Conservation (phyloP, 1,140 invertebrate genomes). For the Rhizoglyphus robini region DNA sequence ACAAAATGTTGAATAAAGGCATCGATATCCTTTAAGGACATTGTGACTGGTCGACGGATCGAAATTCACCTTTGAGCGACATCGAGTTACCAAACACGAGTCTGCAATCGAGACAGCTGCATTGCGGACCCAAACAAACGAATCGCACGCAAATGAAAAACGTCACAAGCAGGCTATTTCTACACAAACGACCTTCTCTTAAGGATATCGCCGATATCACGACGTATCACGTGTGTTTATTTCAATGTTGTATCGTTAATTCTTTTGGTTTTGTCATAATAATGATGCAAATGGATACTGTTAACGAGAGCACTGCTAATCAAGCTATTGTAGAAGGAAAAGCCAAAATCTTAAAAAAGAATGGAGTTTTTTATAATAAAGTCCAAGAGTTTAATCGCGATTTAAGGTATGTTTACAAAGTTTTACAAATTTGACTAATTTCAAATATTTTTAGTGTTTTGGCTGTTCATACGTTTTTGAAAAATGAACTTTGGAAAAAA, state of each 20-base stretch:
- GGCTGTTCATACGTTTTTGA: conserved; percentile 21
- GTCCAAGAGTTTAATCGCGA: conserved; percentile 96
- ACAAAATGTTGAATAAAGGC: conserved; percentile 21
- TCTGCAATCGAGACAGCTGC: neutral
- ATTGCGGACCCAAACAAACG: neutral
- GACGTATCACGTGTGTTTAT: too few relatives aligned
- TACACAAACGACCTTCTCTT: neutral
- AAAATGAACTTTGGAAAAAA: conserved; percentile 31
- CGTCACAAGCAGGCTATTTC: neutral
- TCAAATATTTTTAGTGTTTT: conserved; percentile 20
- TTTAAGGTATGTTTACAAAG: conserved; percentile 48
- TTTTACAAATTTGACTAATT: neutral
- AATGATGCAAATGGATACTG: neutral
- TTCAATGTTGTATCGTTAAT: too few relatives aligned
- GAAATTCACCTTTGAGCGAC: neutral
- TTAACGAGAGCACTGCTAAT: conserved; percentile 19
- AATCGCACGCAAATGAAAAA: neutral
- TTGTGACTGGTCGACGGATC: neutral
- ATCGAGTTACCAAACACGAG: neutral
- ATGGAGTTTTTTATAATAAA: conserved; percentile 88
- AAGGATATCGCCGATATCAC: neutral
- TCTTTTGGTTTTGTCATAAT: too few relatives aligned
- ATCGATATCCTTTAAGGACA: conserved; percentile 21
- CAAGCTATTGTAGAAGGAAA: conserved; percentile 49
- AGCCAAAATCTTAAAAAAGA: conserved; percentile 51